These are phyloP conservation scores for Galeopterus variegatus DNA, from an alignment of 2,113 vertebrate species.

Conservation along the genomic window DNA sequence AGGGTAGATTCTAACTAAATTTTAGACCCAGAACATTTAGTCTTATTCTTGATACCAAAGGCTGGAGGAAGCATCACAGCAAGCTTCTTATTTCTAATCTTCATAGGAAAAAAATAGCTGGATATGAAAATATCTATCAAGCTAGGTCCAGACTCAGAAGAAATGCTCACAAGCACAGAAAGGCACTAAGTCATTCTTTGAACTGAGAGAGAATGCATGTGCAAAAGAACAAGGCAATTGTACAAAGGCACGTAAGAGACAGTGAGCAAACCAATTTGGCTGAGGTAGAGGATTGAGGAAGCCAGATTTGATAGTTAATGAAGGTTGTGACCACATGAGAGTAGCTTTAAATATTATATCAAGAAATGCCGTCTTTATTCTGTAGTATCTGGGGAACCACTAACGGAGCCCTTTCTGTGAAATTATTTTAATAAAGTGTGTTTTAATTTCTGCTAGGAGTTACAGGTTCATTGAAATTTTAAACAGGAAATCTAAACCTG, in stretches of 20 bases:
- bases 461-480: conserved; percentile 29
- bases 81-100: conserved; percentile 22
- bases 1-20: neutral
- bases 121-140: neutral
- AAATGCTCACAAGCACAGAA: neutral
- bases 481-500: conserved; percentile 5
- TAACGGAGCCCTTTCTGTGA: neutral
- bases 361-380: neutral
- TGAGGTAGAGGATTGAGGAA: neutral
- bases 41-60: neutral
- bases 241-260: neutral
- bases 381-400: neutral
- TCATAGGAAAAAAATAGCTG: neutral
- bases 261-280: neutral
- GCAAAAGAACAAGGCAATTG: neutral
- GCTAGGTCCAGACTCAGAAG: neutral
- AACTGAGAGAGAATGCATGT: neutral
- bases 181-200: neutral
- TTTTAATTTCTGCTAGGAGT: conserved; percentile 47
- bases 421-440: conserved; percentile 42
- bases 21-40: neutral
- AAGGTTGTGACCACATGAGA: neutral
- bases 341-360: neutral
- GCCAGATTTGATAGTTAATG: neutral
- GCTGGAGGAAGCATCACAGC: neutral